Evolutionary conservation across 1,140 invertebrate species (phyloP), one percentile per base, ranked within the genome.

Genomic region (Uloborus diversus): DNA sequence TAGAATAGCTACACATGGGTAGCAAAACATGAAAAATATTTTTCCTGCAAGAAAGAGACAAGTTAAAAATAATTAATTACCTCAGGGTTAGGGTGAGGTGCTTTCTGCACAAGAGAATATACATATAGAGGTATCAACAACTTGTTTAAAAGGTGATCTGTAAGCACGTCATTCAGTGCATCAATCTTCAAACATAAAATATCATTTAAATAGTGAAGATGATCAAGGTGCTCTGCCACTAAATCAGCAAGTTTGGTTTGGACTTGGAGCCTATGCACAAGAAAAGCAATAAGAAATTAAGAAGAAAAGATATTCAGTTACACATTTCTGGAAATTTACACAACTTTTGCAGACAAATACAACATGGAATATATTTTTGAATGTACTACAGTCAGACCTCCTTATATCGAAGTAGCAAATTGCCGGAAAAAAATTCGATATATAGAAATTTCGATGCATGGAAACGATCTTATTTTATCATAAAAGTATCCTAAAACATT

Each of bases 201-300:
- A 83, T 99, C 98, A 85, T 99, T 99, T 27, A 99, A 88, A 87
- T 99, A 99, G 88, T 99, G 97, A 14, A 99, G 88, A 87, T 99
- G 96, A 87, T 99, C 97, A 51, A 99, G 88, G 87, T 99, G 97
- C 88, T 99, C 96, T 0, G 97, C 97, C 3, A 99, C 96, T 61
- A 99, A 89, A 87, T 98, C 97, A 17, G 96, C 91, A 47, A 99
- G 88, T 85, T 95, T 85, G 20, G 92, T 87, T 92, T 96, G 87
- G 92, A 95, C 86, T 91, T 96, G 89, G 70, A 96, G 94, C 86
- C 96, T 96, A 86, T 90, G 94, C 49, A 91, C 90, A 82, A 82
- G 66, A 73, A 11, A 9, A 47, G n/a, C 9, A 11, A 11, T 11
- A 47, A 47, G n/a, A 9, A 47, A 47, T 47, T 47, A 11, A 47